Base-by-base conservation (phyloP, 2,113 vertebrate genomes). In the Megaptera novaeangliae region DNA sequence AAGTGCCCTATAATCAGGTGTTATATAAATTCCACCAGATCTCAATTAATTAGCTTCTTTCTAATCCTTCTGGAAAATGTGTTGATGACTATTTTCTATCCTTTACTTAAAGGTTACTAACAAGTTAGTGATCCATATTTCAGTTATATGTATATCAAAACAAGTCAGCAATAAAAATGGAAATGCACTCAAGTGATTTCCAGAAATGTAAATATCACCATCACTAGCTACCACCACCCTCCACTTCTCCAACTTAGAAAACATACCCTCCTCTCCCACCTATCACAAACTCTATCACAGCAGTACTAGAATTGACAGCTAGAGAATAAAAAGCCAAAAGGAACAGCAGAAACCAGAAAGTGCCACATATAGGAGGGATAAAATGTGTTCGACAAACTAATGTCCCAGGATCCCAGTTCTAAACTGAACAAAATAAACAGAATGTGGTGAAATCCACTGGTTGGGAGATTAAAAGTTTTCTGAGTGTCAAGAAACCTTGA, bases 351-450 rank as follows among this genome's bases (percentile, higher is more conserved):
- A 69, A 74, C 2, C 49, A 91, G 75, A 34, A 80, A 71, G 72
- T 71, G 44, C 77, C 91, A 92, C 14, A 0, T 77, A 8, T 34
- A 81, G 66, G 46, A 94, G 41, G 72, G 52, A 77, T 71, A 82
- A 89, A 96, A 75, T 77, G 52, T 78, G 46, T 86, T 80, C 80
- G 89, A 34, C 21, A 95, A 96, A 88, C 69, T 80, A 85, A 72
- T 71, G 59, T 59, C 63, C 36, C 64, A 85, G 59, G 71, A 84
- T 91, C 39, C 31, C 17, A 82, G 83, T 39, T 92, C 55, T 61
- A 77, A 95, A 88, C 13, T 36, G 46, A 94, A 64, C 6, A 77
- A 96, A 84, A 87, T 14, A 88, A 96, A 95, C 52, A 71, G 57
- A 89, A 59, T 27, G 6, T 85, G 88, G 46, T 44, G 15, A 84